Conservation (phyloP, 2,797 vertebrate genomes). For the Acanthopagrus latus region DNA sequence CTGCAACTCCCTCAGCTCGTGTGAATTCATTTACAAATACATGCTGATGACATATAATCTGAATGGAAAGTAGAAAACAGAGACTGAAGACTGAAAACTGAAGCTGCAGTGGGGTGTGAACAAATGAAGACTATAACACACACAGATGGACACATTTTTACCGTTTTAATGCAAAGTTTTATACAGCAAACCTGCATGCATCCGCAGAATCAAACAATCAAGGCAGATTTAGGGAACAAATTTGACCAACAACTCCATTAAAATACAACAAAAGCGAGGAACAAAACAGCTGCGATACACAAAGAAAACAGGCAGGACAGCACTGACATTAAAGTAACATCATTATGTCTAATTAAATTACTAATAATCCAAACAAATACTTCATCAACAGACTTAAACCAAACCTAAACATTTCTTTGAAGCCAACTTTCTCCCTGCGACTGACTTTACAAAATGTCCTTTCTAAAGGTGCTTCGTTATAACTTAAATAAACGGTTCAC, state of each 20-base stretch:
- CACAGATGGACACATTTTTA: neutral
- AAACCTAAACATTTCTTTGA: neutral
- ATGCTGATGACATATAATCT: no score
- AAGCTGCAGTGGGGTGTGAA: neutral
- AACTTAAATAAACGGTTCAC: neutral
- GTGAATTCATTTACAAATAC: neutral
- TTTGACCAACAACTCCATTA: neutral
- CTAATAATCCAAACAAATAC: neutral
- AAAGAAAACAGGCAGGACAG: neutral
- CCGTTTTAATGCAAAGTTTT: neutral
- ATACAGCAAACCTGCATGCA: neutral
- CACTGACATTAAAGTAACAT: neutral
- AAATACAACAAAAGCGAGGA: neutral
- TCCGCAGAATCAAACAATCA: neutral
- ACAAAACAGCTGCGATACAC: neutral
- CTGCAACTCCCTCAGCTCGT: neutral
- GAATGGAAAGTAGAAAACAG: neutral
- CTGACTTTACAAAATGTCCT: neutral
- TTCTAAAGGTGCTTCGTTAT: no score
- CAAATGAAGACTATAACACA: neutral
- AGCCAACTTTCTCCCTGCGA: neutral
- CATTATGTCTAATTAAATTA: neutral
- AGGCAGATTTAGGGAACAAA: neutral
- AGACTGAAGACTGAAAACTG: no score
- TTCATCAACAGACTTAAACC: neutral